phyloP scores from a whole-genome alignment of 2,888 invertebrate genomes.

The Drosophila mimetica region DNA sequence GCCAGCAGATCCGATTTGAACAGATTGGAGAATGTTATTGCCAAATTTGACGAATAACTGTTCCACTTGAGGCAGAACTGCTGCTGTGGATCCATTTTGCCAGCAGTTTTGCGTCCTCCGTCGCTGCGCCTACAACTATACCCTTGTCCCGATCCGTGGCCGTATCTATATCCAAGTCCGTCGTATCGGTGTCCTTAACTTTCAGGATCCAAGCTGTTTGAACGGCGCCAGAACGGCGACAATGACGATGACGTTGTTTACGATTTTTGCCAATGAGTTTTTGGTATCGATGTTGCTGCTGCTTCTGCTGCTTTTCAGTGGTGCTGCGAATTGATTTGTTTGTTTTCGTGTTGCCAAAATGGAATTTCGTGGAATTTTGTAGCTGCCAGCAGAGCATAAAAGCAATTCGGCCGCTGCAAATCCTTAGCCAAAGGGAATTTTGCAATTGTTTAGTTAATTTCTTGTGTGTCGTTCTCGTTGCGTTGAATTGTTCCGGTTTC shows the following conservation, averaged over 20 bases:
- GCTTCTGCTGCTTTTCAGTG: conserved; percentile 9
- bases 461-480: conserved; percentile 64
- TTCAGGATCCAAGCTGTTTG: conserved; percentile 13
- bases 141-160: conserved; percentile 1
- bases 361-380: conserved; percentile 74
- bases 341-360: conserved; percentile 64
- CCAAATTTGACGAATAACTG: conserved; percentile 96
- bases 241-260: conserved; percentile 3
- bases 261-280: conserved; percentile 21
- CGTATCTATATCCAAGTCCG: not conserved
- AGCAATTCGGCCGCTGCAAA: conserved; percentile 57
- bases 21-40: conserved; percentile 95
- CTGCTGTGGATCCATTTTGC: conserved; percentile 94
- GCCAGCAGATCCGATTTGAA: conserved; percentile 97
- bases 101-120: conserved; percentile 33
- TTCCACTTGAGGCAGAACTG: conserved; percentile 98
- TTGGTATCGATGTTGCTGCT: conserved; percentile 8
- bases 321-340: conserved; percentile 42
- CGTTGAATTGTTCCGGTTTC: conserved; percentile 23
- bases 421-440: conserved; percentile 84
- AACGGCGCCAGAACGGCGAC: conserved; percentile 16
- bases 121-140: conserved; percentile 19
- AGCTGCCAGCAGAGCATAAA: conserved; percentile 65
- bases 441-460: conserved; percentile 81
- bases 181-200: conserved; percentile 4